Conservation (phyloP, 2,888 invertebrate species). For the Sialis fuliginosa region DNA sequence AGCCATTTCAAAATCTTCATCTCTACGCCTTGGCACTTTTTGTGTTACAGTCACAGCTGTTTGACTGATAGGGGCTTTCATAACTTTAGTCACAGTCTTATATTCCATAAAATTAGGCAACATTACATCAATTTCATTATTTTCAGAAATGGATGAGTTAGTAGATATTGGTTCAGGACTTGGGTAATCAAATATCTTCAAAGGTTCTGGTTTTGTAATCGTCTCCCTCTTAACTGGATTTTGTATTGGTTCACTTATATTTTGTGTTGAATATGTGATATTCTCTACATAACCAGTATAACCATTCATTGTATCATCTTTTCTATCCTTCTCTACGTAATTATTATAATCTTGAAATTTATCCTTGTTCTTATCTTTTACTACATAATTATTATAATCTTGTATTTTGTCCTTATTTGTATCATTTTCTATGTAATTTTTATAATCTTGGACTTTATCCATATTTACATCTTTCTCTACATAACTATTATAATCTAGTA, state of each 20-base stretch:
- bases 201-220: slow-evolving; percentile 13
- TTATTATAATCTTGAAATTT: no score
- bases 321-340: no score
- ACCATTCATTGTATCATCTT: neutral
- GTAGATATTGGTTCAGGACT: slow-evolving; percentile 8
- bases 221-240: slow-evolving; percentile 7
- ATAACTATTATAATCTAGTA: no score
- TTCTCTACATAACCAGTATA: neutral
- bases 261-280: slow-evolving; percentile 4
- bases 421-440: no score
- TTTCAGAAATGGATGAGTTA: slow-evolving; percentile 10
- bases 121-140: slow-evolving; percentile 17
- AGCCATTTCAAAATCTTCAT: slow-evolving; percentile 33
- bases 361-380: no score
- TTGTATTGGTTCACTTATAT: neutral
- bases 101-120: slow-evolving; percentile 31
- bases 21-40: slow-evolving; percentile 34
- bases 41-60: slow-evolving; percentile 44
- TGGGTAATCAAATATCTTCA: slow-evolving; percentile 11
- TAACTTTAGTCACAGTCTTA: slow-evolving; percentile 49
- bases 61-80: slow-evolving; percentile 56
- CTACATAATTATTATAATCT: no score
- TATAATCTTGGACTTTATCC: no score
- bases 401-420: no score
- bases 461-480: no score